Conservation (phyloP, 2,113 vertebrate species). For the Reinhardtius hippoglossoides region DNA sequence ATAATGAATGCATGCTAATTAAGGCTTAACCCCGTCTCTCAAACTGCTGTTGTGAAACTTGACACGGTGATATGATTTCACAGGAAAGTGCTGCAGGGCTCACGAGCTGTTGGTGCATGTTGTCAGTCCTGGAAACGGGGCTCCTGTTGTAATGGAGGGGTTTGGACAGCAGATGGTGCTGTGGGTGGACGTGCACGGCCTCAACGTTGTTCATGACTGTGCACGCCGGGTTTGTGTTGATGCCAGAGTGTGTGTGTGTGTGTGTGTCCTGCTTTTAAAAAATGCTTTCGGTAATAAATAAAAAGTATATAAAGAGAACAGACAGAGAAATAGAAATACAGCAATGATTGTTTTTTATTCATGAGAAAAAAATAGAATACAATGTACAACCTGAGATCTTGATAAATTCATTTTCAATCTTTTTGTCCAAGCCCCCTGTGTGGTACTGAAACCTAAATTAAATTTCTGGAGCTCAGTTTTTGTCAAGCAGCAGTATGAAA, state of each 20-base stretch:
- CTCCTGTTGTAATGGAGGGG: constrained; percentile 46
- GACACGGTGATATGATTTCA: constrained; percentile 48
- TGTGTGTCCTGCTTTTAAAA: background rate
- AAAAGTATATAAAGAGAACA: background rate
- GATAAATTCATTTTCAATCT: too few relatives aligned
- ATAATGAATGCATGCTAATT: constrained; percentile 62
- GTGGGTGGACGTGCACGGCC: constrained; percentile 37
- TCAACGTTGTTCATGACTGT: background rate
- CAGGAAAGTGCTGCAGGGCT: constrained; percentile 42
- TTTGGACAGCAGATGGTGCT: constrained; percentile 81
- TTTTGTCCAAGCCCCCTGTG: background rate
- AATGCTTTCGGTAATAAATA: background rate
- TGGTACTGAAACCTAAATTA: background rate
- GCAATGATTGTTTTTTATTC: background rate
- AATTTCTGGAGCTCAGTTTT: too few relatives aligned
- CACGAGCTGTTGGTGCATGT: constrained; percentile 19
- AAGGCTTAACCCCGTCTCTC: constrained; percentile 47
- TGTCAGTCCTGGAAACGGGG: constrained; percentile 28
- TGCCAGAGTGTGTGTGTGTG: too few relatives aligned
- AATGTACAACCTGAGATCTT: too few relatives aligned
- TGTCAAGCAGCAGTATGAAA: too few relatives aligned
- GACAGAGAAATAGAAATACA: background rate
- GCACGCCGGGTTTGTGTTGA: background rate
- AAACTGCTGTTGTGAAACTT: constrained; percentile 48
- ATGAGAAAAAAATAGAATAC: too few relatives aligned